Evolutionary conservation across 2,113 vertebrate species (phyloP).

Genomic region (Lamprotornis superbus): DNA sequence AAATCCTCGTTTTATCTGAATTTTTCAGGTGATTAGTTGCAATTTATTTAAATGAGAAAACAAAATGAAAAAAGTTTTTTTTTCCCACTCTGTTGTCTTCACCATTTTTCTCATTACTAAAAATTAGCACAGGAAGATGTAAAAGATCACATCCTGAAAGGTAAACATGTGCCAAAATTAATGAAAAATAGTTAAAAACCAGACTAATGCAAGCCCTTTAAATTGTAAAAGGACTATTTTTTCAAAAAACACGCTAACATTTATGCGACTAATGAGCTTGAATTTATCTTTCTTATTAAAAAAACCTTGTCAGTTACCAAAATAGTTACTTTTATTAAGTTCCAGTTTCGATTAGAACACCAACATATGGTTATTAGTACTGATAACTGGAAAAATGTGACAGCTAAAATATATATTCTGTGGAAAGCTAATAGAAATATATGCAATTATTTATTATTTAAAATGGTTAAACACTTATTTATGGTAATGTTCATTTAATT

Average conservation of each 20-base stretch:
- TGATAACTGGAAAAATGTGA: background rate
- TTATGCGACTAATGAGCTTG: background rate
- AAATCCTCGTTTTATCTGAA: background rate
- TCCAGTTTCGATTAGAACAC: background rate
- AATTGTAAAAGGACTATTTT: background rate
- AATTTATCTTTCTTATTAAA: background rate
- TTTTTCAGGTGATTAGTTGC: background rate
- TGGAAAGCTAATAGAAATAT: background rate
- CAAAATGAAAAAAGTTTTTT: rapidly evolving
- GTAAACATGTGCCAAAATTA: background rate
- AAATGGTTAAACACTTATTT: background rate
- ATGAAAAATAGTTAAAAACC: background rate
- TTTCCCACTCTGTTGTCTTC: background rate
- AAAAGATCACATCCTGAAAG: background rate
- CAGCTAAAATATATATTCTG: background rate
- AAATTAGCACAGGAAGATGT: rapidly evolving
- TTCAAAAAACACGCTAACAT: background rate
- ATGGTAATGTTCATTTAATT: background rate
- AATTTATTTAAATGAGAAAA: background rate
- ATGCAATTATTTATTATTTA: background rate
- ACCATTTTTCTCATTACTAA: background rate
- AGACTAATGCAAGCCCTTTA: background rate
- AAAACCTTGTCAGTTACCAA: background rate
- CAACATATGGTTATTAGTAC: background rate
- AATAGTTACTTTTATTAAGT: background rate